These are phyloP conservation scores for Notothenia rossii DNA, from an alignment of 2,113 vertebrate genomes.

Conservation along the genomic window DNA sequence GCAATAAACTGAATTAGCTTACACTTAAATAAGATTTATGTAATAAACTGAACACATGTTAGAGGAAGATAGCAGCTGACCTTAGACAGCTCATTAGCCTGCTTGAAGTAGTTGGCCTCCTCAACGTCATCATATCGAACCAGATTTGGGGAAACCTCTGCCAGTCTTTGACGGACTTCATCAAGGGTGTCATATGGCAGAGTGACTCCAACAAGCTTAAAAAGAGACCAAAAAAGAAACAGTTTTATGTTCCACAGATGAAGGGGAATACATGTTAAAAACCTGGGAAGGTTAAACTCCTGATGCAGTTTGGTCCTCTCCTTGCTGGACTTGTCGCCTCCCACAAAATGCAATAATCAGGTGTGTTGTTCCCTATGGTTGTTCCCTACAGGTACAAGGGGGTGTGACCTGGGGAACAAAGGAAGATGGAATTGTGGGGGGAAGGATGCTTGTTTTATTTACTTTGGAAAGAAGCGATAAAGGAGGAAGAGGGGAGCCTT, in stretches of 20 bases:
- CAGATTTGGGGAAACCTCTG: constrained; percentile 92
- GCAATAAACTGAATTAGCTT: constrained; percentile 12
- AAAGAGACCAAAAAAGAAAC: constrained; percentile 6
- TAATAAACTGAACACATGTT: neutral
- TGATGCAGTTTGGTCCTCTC: too few relatives aligned
- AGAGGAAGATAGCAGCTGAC: constrained; percentile 75
- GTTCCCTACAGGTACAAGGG: too few relatives aligned
- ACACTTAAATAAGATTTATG: neutral
- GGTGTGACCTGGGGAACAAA: too few relatives aligned
- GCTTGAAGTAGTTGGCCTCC: constrained; percentile 93
- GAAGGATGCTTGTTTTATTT: too few relatives aligned
- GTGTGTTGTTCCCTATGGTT: too few relatives aligned
- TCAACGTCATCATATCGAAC: constrained; percentile 93
- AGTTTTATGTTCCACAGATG: constrained; percentile 4
- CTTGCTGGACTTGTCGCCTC: too few relatives aligned
- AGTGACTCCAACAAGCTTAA: constrained; percentile 89
- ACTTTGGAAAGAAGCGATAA: too few relatives aligned
- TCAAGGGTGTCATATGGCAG: constrained; percentile 91
- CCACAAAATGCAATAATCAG: too few relatives aligned
- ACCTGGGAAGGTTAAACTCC: too few relatives aligned
- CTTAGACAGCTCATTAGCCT: constrained; percentile 91
- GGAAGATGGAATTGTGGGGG: too few relatives aligned
- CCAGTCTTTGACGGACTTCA: constrained; percentile 88
- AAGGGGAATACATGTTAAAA: too few relatives aligned
- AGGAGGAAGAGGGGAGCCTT: too few relatives aligned